Base-by-base conservation (phyloP, 2,888 invertebrate species). In the Ypsolopha scabrella region DNA sequence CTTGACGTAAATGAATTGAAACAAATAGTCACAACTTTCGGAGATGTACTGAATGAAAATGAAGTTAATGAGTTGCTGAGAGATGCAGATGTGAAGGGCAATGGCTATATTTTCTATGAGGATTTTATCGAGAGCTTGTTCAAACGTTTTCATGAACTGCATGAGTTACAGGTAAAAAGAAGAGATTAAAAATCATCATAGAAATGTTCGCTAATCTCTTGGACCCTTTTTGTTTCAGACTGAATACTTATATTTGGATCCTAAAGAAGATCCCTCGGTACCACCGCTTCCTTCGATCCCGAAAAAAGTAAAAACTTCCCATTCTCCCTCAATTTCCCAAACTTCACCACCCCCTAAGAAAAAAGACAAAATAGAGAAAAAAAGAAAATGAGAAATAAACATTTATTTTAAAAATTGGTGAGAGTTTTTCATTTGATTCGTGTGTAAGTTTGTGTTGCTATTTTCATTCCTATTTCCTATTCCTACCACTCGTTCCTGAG, bases 231-330 rank as follows among this genome's bases (percentile, higher is more conserved):
- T 55, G 24, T 65, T 65, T 6, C 57, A 85, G 83, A 55, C 66
- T 11, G 71, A 75, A 41, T 83, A 70, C 62, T 57, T 85, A 11
- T 83, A 75, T 53, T 70, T 72, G 50, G 57, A 83, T 58, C 70
- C 83, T 9, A 68, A 77, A 52, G 80, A 81, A 61, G 83, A 85
- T 58, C 83, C 83, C 9, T 80, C 82, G 6, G 68, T 79, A 13
- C 38, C 48, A 4, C 48, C 39, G 24, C 9, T 34, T 3, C 34
- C 41, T 6, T 44, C 45, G 24, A 24, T 24, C 2, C 24, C 2
- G 2, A 24, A 24, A 56, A 56, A 57, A 55, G 63, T 59, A 56
- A 58, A 60, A 51, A 53, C 53, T 11, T 56, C 60, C 2, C 60
- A 60, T 0, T 59, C 59, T 0, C n/a, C n/a, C n/a, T 56, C 57